phyloP scores from a whole-genome alignment of 2,797 vertebrate species.

The Loris lydekkerianus region DNA sequence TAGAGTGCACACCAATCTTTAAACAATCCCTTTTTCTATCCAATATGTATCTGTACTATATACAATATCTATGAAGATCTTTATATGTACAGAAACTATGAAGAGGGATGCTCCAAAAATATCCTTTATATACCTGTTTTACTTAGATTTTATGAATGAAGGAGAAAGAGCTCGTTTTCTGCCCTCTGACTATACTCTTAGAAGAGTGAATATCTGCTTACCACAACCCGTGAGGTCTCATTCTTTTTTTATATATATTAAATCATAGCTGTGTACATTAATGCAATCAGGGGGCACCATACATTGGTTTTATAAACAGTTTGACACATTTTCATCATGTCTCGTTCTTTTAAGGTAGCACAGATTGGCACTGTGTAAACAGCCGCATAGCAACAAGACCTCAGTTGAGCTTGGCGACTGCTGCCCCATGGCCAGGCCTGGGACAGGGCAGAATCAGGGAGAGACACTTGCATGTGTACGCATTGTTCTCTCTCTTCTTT shows the following conservation, averaged over 20 bases:
- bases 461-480: neutral
- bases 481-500: neutral
- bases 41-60: neutral
- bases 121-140: too few species aligned
- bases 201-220: neutral
- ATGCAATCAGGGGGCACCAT: too few species aligned
- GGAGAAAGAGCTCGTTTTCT: neutral
- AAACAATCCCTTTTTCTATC: neutral
- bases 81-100: neutral
- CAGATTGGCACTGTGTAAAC: neutral
- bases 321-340: too few species aligned
- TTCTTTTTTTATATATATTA: too few species aligned
- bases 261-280: too few species aligned
- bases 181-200: neutral
- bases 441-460: rapidly evolving
- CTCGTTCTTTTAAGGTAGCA: neutral
- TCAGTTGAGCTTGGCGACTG: rapidly evolving
- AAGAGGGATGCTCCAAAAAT: neutral
- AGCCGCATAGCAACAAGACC: neutral
- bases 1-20: neutral
- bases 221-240: rapidly evolving
- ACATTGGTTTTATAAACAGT: too few species aligned
- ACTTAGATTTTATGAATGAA: neutral
- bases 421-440: rapidly evolving
- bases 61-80: neutral